phyloP scores from a whole-genome alignment of 2,888 invertebrate genomes.

The Chydorus sphaericus region DNA sequence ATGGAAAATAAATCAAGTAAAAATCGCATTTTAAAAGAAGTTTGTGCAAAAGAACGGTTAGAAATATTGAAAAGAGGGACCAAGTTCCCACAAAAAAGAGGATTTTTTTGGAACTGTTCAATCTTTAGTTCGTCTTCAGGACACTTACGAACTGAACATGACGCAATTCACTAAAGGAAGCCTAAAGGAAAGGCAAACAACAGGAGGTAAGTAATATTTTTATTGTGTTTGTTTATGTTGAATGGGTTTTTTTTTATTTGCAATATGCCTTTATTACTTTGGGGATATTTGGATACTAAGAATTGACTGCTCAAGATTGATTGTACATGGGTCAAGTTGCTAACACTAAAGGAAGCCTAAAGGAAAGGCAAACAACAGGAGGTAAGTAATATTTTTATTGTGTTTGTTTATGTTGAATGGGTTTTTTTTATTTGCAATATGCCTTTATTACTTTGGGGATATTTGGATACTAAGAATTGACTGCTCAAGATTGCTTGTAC shows the following conservation, averaged over 20 bases:
- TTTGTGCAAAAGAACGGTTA: not conserved
- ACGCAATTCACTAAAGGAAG: slow-evolving; percentile 21
- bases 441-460: too few relatives aligned
- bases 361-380: too few relatives aligned
- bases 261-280: too few relatives aligned
- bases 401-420: too few relatives aligned
- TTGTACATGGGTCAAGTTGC: too few relatives aligned
- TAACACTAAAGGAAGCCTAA: too few relatives aligned
- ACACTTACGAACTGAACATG: slow-evolving; percentile 24
- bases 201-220: slow-evolving; percentile 13
- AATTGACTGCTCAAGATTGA: too few relatives aligned
- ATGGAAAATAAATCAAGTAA: not conserved
- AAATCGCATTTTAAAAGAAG: not conserved
- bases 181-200: slow-evolving; percentile 19
- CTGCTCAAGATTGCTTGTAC: slow-evolving; percentile 27
- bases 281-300: too few relatives aligned
- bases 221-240: too few relatives aligned
- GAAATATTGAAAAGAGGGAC: not conserved
- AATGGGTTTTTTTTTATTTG: too few relatives aligned
- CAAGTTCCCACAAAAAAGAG: slow-evolving; percentile 21
- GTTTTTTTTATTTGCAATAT: too few relatives aligned
- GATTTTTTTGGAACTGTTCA: slow-evolving; percentile 26
- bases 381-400: too few relatives aligned
- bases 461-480: slow-evolving; percentile 20
- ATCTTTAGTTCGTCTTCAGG: slow-evolving; percentile 24